Evolutionary conservation across 1,140 invertebrate species (phyloP).

Genomic region (Polypedilum vanderplanki): DNA sequence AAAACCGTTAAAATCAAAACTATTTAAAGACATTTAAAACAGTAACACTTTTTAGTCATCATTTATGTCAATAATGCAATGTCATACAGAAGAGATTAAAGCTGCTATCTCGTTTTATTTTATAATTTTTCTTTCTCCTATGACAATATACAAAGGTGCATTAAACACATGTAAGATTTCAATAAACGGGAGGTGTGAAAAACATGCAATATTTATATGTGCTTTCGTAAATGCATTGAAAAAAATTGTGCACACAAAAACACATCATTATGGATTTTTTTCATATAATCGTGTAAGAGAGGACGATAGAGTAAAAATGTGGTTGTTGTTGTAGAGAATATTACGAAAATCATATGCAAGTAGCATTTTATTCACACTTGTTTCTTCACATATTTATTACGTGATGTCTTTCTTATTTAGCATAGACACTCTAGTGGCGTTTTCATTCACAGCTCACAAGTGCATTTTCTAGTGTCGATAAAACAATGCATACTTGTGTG

Average conservation of each 20-base stretch:
- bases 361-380: conserved; percentile 21
- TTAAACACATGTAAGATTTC: not conserved
- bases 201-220: not conserved
- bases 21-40: too few relatives aligned
- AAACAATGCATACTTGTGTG: not conserved
- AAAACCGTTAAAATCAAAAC: too few relatives aligned
- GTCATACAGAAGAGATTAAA: too few relatives aligned
- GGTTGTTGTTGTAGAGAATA: too few relatives aligned
- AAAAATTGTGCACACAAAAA: not conserved
- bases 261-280: conserved; percentile 18
- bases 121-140: too few relatives aligned
- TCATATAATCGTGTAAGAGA: not conserved
- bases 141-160: not conserved
- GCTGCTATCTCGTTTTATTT: too few relatives aligned
- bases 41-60: too few relatives aligned
- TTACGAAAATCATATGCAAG: not conserved
- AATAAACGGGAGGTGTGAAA: not conserved
- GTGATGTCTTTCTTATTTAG: not conserved
- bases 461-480: conserved; percentile 10
- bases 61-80: too few relatives aligned
- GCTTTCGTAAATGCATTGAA: not conserved
- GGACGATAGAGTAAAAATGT: not conserved
- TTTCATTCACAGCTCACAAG: not conserved
- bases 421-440: not conserved
- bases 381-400: conserved; percentile 5